Percentiles rank a stretch among this genome's conserved stretches.
These are phyloP conservation scores for Zygaena filipendulae DNA, from an alignment of 2,888 invertebrate genomes.

Conservation along the genomic window DNA sequence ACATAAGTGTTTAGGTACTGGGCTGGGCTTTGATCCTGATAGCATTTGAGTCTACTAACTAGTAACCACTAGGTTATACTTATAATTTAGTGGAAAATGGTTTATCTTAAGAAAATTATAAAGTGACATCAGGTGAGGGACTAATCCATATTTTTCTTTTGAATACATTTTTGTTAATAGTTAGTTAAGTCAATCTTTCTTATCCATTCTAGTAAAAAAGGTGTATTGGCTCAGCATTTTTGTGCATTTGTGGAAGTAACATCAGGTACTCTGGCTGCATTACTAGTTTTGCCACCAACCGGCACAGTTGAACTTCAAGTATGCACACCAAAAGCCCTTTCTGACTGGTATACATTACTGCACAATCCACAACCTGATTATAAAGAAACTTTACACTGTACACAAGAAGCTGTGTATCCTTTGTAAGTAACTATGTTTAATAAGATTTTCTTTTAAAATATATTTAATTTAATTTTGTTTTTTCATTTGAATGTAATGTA, in stretches of 20 bases:
- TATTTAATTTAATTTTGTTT: no score
- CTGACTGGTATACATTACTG: conserved; percentile 97
- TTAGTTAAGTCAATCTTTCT: no score
- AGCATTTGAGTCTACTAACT: no score
- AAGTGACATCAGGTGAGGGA: no score
- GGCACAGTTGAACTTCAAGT: conserved; percentile 81
- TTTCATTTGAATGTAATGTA: not conserved
- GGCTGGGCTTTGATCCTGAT: no score
- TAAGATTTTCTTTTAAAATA: not conserved
- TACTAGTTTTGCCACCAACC: conserved; percentile 84
- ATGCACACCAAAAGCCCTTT: conserved; percentile 81
- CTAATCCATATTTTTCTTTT: no score
- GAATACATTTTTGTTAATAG: no score
- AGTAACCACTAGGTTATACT: no score
- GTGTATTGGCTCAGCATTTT: conserved; percentile 79
- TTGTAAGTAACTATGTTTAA: conserved; percentile 72
- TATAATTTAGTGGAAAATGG: no score
- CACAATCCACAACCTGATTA: conserved; percentile 95
- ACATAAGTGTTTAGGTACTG: no score
- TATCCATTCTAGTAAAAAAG: conserved; percentile 73
- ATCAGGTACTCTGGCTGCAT: conserved; percentile 78
- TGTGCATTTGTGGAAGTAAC: conserved; percentile 87
- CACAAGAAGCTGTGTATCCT: conserved; percentile 98
- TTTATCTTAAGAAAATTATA: no score
- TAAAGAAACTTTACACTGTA: conserved; percentile 88